Percentiles rank a stretch among this genome's conserved stretches.
Evolutionary conservation across 1,140 invertebrate species (phyloP).

Genomic region (Cylas formicarius): DNA sequence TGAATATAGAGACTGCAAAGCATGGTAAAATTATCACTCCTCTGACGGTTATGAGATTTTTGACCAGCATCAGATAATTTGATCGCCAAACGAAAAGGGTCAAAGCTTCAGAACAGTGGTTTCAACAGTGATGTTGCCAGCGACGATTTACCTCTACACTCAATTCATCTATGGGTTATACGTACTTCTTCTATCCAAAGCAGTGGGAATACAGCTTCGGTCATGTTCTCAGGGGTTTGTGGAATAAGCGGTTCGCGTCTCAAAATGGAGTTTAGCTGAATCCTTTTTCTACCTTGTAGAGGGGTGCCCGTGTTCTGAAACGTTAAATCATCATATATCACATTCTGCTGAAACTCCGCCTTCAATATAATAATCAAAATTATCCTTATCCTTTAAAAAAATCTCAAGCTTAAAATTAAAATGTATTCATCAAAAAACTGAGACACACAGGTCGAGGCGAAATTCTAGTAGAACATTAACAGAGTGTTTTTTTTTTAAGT

Average conservation of each 20-base stretch:
- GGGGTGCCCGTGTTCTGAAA: conserved; percentile 32
- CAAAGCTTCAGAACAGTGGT: too few relatives aligned
- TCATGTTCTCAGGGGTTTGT: conserved; percentile 15
- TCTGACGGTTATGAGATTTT: too few relatives aligned
- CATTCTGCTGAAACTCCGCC: too few relatives aligned
- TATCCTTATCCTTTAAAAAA: neutral
- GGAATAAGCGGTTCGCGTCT: conserved; percentile 10
- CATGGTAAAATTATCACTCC: too few relatives aligned
- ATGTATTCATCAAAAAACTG: neutral
- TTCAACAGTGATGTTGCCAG: too few relatives aligned
- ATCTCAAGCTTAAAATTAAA: neutral
- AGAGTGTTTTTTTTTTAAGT: too few relatives aligned
- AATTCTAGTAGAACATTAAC: too few relatives aligned
- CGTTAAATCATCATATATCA: too few relatives aligned
- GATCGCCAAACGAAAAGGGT: too few relatives aligned
- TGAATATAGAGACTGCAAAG: too few relatives aligned
- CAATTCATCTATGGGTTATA: conserved; percentile 1
- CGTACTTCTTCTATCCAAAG: conserved; percentile 33
- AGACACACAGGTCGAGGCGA: neutral
- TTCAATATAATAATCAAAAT: neutral
- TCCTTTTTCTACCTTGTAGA: conserved; percentile 23
- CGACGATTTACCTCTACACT: too few relatives aligned
- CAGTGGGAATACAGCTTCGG: conserved; percentile 22
- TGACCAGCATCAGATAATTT: too few relatives aligned
- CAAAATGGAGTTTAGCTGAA: conserved; percentile 29